Base-by-base conservation (phyloP, 2,113 vertebrate genomes). In the Bombycilla garrulus region DNA sequence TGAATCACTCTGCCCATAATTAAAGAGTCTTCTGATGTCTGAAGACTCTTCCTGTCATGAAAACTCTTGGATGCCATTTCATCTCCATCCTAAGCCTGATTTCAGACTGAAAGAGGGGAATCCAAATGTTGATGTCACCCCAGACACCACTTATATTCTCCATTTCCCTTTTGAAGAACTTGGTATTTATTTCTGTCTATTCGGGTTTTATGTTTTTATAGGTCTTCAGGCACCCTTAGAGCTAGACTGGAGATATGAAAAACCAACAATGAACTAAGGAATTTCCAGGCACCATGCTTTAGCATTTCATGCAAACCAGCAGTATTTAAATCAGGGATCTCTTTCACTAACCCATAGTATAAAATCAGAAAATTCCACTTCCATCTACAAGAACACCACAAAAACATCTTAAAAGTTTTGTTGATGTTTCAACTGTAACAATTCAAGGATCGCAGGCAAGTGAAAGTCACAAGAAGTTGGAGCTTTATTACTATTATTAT, bases 11-110 rank as follows among this genome's bases (percentile, higher is more conserved):
- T 93, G 97, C 96, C 97, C 97, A 84, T 95, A 97, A 93, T 96
- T 95, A 98, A 96, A 94, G 97, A 95, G 97, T 96, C 97, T 95
- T 98, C 97, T 98, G 98, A 98, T 98, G 98, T 98, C 98, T 98
- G 98, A 98, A 97, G 95, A 91, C 96, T 98, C 97, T 97, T 98
- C 98, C 97, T 98, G 98, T 98, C 97, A 98, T 97, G 97, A 97
- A 98, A 98, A 98, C 96, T 97, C 96, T 97, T 96, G 98, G 97
- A 98, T 97, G 95, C 97, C 97, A 98, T 98, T 98, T 98, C 97
- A 97, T 97, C 97, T 96, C 97, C 97, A 92, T 95, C 86, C 72
- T 91, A 88, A 97, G 93, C 85, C 89, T 84, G 95, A 96, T 96
- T 96, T 96, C 88, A 95, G 95, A 92, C 90, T 85, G 79, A 90